Conservation (phyloP, 2,113 vertebrate species). For the Redunca redunca region DNA sequence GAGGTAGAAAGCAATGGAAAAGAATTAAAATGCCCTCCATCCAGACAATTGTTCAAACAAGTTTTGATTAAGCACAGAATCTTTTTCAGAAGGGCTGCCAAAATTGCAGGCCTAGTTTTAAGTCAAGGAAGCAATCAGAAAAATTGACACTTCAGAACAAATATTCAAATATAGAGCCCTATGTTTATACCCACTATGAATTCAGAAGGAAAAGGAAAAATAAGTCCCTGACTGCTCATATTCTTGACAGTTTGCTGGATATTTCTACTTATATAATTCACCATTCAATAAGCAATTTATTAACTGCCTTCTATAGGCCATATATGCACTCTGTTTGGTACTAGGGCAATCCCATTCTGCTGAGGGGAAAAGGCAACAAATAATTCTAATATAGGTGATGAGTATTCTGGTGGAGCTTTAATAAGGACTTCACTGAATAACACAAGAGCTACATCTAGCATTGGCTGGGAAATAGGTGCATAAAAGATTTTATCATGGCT, state of each 20-base stretch:
- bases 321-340: background rate
- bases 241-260: background rate
- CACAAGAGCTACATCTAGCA: background rate
- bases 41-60: background rate
- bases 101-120: constrained; percentile 12
- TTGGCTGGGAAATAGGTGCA: background rate
- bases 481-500: background rate
- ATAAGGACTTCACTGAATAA: background rate
- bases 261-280: background rate
- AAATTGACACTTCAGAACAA: constrained; percentile 19
- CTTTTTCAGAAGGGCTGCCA: constrained; percentile 19
- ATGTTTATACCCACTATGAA: background rate
- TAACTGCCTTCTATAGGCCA: background rate
- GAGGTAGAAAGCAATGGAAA: constrained; percentile 2
- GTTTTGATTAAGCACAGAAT: constrained; percentile 49
- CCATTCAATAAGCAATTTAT: background rate
- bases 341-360: background rate
- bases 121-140: constrained; percentile 2
- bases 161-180: background rate
- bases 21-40: constrained; percentile 26
- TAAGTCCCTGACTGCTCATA: background rate
- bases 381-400: background rate
- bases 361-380: background rate
- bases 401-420: background rate
- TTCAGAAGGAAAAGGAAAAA: background rate